Evolutionary conservation across 2,797 vertebrate genomes (phyloP), one percentile per base, ranked within the genome.

Genomic region (Zonotrichia albicollis): DNA sequence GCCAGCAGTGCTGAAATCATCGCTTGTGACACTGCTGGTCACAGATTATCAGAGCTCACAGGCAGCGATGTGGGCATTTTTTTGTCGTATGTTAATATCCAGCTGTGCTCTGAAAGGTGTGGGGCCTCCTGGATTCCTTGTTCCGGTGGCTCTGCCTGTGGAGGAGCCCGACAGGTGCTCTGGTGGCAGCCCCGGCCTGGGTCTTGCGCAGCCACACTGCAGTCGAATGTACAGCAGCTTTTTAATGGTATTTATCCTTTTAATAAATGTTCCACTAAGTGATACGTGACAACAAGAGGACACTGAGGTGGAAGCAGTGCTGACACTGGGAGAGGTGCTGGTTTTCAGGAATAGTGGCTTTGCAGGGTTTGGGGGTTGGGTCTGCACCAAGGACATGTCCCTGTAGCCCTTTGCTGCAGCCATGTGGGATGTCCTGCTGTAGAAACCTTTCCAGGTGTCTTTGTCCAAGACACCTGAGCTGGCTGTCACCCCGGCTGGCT

Each of bases 11-110:
- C 67, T 84, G 90, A 88, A 94, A 62, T 92, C 76, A 97, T 95
- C 2, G 42, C 93, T 84, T 92, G 22, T 97, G 97, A 98, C 97
- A 97, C 84, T 18, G 11, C 50, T 17, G 83, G 68, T 81, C 82
- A 26, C 3, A 65, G 87, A 94, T 94, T 42, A 93, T 86, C 85
- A 89, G 60, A 84, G 72, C 55, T 85, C 26, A 40, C 74, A 65
- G 85, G 62, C 55, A 88, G 70, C 77, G 68, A 12, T 26, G 38
- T 4, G 11, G 53, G 45, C 8, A 11, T 50, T 73, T 43, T 46
- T 43, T 55, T 74, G 89, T 83, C 3, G 0, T 60, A 6, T 45
- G 50, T 80, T 22, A 68, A 72, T 86, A 32, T 42, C 25, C 50
- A 73, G 4, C 66, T 54, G 88, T 67, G 86, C 50, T 77, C 23